Percentiles rank a stretch among this genome's conserved stretches.
phyloP scores from a whole-genome alignment of 2,888 invertebrate genomes.

The Coelopa pilipes region DNA sequence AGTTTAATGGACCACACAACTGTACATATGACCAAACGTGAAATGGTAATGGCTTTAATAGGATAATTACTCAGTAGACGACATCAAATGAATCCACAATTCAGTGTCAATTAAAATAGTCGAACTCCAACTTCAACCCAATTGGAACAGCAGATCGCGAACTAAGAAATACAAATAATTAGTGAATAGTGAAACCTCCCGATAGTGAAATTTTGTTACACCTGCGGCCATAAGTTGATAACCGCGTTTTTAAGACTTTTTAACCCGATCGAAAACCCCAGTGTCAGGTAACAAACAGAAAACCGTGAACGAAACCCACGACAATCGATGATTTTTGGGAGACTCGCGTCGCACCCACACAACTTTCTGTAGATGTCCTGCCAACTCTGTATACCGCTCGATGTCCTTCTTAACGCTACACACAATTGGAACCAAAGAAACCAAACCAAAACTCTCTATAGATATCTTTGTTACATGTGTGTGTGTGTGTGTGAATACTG shows the following conservation, averaged over 20 bases:
- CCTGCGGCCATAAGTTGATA: no score
- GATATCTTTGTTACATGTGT: background rate
- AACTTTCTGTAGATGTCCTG: constrained; percentile 18
- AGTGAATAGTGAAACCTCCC: background rate
- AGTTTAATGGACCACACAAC: constrained; percentile 44
- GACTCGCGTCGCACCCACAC: constrained; percentile 1
- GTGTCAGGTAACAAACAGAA: constrained; percentile 16
- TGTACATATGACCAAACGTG: constrained; percentile 56
- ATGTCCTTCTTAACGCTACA: background rate
- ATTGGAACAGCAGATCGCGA: background rate
- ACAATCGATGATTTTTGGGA: constrained; percentile 19
- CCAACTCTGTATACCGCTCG: constrained; percentile 5
- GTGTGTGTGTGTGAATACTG: background rate
- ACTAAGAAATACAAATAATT: background rate
- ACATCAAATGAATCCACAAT: constrained; percentile 26
- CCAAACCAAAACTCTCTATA: background rate
- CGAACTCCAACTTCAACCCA: no score
- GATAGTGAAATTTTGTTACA: background rate
- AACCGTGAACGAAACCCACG: background rate
- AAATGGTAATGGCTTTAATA: constrained; percentile 60
- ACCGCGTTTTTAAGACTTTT: background rate
- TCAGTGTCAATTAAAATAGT: constrained; percentile 38
- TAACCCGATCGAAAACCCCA: background rate
- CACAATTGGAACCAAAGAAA: background rate
- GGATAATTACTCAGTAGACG: constrained; percentile 44